Conservation (phyloP, 1,140 invertebrate genomes). For the Luehdorfia chinensis region DNA sequence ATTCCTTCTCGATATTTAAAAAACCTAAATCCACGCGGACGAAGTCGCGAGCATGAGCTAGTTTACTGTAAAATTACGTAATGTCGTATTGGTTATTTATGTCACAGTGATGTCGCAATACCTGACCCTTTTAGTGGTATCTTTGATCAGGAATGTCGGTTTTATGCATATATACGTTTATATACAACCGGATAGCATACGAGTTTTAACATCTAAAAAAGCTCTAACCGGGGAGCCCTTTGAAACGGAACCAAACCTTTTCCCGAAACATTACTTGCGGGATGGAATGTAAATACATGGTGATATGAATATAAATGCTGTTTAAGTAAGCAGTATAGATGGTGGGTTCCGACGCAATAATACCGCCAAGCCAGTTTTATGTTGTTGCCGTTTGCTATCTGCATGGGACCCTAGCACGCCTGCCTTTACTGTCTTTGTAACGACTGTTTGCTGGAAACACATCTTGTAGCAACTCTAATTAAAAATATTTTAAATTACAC, state of each 20-base stretch:
- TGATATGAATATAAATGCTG: conserved; percentile 47
- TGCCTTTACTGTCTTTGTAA: conserved; percentile 4
- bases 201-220: conserved; percentile 20
- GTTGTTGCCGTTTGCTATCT: conserved; percentile 16
- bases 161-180: too few species aligned
- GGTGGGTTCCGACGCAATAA: conserved; percentile 21
- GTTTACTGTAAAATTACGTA: too few species aligned
- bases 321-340: conserved; percentile 33
- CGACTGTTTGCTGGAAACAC: not conserved
- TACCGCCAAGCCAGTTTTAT: conserved; percentile 21
- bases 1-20: too few species aligned
- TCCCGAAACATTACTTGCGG: conserved; percentile 32
- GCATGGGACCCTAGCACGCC: not conserved
- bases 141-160: conserved; percentile 14
- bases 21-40: too few species aligned
- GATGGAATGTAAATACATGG: conserved; percentile 44
- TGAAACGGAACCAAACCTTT: conserved; percentile 25
- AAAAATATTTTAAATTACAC: too few species aligned
- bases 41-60: too few species aligned
- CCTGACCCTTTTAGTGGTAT: too few species aligned
- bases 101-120: too few species aligned
- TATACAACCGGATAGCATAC: conserved; percentile 2
- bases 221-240: conserved; percentile 20
- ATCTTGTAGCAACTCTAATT: too few species aligned
- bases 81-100: too few species aligned